phyloP scores from a whole-genome alignment of 2,888 invertebrate genomes.

The Acronicta psi region DNA sequence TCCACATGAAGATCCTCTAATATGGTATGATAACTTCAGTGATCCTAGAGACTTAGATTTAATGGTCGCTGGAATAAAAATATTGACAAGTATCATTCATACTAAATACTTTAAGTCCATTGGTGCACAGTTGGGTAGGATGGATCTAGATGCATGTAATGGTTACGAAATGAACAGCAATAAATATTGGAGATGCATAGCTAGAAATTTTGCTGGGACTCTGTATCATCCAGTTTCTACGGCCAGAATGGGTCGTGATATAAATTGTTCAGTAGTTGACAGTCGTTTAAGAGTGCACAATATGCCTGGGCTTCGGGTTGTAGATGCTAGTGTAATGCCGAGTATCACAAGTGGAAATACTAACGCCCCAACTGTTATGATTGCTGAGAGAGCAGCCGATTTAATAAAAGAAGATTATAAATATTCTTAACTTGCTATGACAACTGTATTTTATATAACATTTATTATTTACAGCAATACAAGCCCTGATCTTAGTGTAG shows the following conservation, averaged over 20 bases:
- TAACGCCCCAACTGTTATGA: slow-evolving; percentile 93
- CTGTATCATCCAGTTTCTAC: slow-evolving; percentile 43
- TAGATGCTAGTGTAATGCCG: slow-evolving; percentile 93
- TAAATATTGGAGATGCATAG: slow-evolving; percentile 41
- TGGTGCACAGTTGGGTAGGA: slow-evolving; percentile 17
- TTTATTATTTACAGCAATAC: too few species aligned
- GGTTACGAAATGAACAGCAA: slow-evolving; percentile 19
- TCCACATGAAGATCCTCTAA: slow-evolving; percentile 67
- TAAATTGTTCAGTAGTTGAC: slow-evolving; percentile 30
- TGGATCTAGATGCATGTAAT: slow-evolving; percentile 24
- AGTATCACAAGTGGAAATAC: slow-evolving; percentile 92
- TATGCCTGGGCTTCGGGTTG: slow-evolving; percentile 79
- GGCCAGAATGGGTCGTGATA: slow-evolving; percentile 35
- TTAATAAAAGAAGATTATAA: slow-evolving; percentile 52
- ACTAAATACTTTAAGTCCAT: slow-evolving; percentile 37
- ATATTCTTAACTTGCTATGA: too few species aligned
- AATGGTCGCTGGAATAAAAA: slow-evolving; percentile 24
- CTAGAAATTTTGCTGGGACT: slow-evolving; percentile 29
- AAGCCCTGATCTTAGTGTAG: too few species aligned
- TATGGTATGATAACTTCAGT: slow-evolving; percentile 37
- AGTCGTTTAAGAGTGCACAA: slow-evolving; percentile 44
- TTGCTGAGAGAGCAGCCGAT: slow-evolving; percentile 87
- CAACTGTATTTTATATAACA: too few species aligned
- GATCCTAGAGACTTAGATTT: slow-evolving; percentile 39
- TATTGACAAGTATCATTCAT: slow-evolving; percentile 15